Evolutionary conservation across 2,113 vertebrate species (phyloP), one percentile per base, ranked within the genome.

Genomic region (Thalassarche chlororhynchos): DNA sequence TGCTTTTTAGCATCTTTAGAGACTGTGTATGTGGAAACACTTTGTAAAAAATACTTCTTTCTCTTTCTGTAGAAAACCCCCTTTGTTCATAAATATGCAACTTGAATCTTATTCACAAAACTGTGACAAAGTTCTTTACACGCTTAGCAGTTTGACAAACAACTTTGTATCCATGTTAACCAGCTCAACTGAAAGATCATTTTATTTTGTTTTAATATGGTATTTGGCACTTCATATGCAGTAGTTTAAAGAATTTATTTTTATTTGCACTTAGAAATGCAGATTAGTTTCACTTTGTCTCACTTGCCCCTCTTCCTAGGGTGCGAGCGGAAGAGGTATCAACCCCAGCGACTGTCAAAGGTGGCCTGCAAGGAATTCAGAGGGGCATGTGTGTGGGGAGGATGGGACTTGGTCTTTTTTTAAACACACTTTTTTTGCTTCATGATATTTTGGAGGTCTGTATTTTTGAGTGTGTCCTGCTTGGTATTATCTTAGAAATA

Each of bases 211-310:
- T 74, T 80, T 86, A 81, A 62, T 91, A 60, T 29, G 51, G 58
- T 90, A 69, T 75, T 93, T 77, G 94, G 82, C 65, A 77, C 76
- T 55, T 79, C 84, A 76, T 60, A 58, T 20, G 65, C 86, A 87
- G 42, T 75, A 90, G 68, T 95, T 97, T 88, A 70, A 96, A 89
- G 82, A 62, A 77, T 66, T 90, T 89, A 17, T 75, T 94, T 97
- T 96, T 90, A 64, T 65, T 94, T 93, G 86, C 61, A 47, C 52
- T 81, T 87, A 81, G 61, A 95, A 97, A 98, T 75, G 84, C 82
- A 89, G 87, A 91, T 94, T 38, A 88, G 69, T 92, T 46, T n/a
- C n/a, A n/a, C n/a, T n/a, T n/a, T 68, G 69, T 95, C 92, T 95
- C 32, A 16, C 89, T 92, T 82, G 10, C 83, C 38, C 54, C 10